These are phyloP conservation scores for Spinibarbus caldwelli DNA, from an alignment of 2,797 vertebrate genomes.

Conservation along the genomic window DNA sequence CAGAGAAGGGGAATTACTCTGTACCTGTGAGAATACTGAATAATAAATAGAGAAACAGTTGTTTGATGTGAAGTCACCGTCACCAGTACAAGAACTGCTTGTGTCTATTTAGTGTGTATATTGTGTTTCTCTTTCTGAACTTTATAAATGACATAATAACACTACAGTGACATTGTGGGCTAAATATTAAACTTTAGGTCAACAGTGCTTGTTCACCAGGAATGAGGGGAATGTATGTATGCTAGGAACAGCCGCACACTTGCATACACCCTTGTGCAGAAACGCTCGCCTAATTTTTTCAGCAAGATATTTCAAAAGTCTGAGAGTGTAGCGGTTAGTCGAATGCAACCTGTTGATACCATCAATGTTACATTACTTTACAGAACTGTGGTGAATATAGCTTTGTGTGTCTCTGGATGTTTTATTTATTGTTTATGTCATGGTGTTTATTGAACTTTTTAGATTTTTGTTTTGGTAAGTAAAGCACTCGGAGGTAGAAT, in stretches of 20 bases:
- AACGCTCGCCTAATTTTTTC: constrained; percentile 33
- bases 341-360: constrained; percentile 11
- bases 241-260: constrained; percentile 3
- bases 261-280: not conserved
- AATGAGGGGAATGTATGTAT: constrained; percentile 32
- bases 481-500: not conserved
- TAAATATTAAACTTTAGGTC: constrained; percentile 31
- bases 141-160: constrained; percentile 5
- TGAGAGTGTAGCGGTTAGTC: constrained; percentile 7
- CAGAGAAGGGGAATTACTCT: not conserved
- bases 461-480: not conserved
- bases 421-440: not conserved
- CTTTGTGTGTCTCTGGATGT: not conserved
- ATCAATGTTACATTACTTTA: not conserved
- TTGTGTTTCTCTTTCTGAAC: not conserved
- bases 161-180: constrained; percentile 1
- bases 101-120: not conserved
- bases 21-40: not conserved
- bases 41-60: constrained; percentile 6
- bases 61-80: constrained; percentile 43
- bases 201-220: not conserved
- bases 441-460: not conserved
- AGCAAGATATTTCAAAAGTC: constrained; percentile 50
- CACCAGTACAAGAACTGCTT: not conserved
- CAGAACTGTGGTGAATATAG: constrained; percentile 22